Base-by-base conservation (phyloP, 1,140 invertebrate genomes). In the Drosophila bipectinata region DNA sequence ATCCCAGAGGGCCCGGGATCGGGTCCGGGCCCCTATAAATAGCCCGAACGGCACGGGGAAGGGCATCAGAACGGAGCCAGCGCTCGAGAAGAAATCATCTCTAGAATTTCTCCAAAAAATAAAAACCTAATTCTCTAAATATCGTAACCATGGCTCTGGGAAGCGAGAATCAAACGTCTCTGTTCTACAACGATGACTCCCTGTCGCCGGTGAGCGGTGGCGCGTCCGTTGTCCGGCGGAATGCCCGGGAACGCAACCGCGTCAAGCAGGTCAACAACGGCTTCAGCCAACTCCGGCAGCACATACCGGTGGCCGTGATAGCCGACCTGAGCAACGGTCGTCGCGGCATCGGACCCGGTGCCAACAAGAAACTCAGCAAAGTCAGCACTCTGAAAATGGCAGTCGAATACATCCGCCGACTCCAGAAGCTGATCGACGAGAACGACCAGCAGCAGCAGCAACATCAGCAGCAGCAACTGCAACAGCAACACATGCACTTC, bases 211-310 rank as follows among this genome's bases (percentile, higher is more conserved):
- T 47, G 5, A 59, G 60, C 6, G 76, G 72, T n/a, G 82, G 76
- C n/a, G 68, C 72, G n/a, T 89, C 97, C 1, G 97, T 98, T 3
- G 96, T 97, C 0, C 93, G 97, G 49, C 94, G 98, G 71, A 99
- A 99, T 92, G 98, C 98, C 24, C 93, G 98, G 0, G 98, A 99
- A 92, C 92, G 98, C 60, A 99, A 99, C 92, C 94, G 98, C 49
- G 98, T 99, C 9, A 98, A 98, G 92, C 96, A 98, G 94, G 97
- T 98, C 69, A 99, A 99, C 93, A 97, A 98, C 80, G 97, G 97
- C 58, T 98, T 98, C 91, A 96, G 96, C 2, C 96, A 96, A 6
- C 93, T 98, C 2, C 93, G 97, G 0, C 96, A 97, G 68, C 97
- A 98, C 79, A 98, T 98, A 58, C 97, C 97, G 0, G 93, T 95